These are phyloP conservation scores for Hormaphis cornu DNA, from an alignment of 1,140 invertebrate genomes.

Conservation along the genomic window DNA sequence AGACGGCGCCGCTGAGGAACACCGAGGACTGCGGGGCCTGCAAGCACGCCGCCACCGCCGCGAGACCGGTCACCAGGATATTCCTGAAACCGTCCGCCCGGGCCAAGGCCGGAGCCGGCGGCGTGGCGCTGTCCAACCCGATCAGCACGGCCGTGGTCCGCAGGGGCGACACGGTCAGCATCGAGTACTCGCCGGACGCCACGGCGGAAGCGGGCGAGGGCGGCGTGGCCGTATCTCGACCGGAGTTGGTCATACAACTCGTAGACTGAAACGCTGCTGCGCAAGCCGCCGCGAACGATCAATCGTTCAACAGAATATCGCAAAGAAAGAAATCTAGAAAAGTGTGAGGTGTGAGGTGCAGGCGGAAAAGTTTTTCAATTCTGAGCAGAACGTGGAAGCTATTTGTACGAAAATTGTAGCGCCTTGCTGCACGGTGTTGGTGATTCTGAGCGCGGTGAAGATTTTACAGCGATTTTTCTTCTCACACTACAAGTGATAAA, in stretches of 20 bases:
- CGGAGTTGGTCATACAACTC: conserved; percentile 45
- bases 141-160: conserved; percentile 49
- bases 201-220: conserved; percentile 60
- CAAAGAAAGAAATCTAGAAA: too few relatives aligned
- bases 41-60: background rate
- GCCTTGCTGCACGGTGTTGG: too few relatives aligned
- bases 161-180: conserved; percentile 46
- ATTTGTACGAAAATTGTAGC: too few relatives aligned
- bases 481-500: too few relatives aligned
- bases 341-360: too few relatives aligned
- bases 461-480: too few relatives aligned
- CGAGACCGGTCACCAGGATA: conserved; percentile 42
- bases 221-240: conserved; percentile 58
- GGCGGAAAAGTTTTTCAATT: too few relatives aligned
- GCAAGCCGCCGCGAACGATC: too few relatives aligned
- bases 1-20: background rate
- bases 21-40: background rate
- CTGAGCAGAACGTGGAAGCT: too few relatives aligned
- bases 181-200: conserved; percentile 54
- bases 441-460: too few relatives aligned
- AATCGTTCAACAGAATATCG: too few relatives aligned
- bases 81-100: conserved; percentile 54
- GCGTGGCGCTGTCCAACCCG: conserved; percentile 57
- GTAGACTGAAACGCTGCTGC: conserved; percentile 28
- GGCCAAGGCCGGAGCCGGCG: conserved; percentile 52